Conservation (phyloP, 2,113 vertebrate genomes). For the Onychostruthus taczanowskii region DNA sequence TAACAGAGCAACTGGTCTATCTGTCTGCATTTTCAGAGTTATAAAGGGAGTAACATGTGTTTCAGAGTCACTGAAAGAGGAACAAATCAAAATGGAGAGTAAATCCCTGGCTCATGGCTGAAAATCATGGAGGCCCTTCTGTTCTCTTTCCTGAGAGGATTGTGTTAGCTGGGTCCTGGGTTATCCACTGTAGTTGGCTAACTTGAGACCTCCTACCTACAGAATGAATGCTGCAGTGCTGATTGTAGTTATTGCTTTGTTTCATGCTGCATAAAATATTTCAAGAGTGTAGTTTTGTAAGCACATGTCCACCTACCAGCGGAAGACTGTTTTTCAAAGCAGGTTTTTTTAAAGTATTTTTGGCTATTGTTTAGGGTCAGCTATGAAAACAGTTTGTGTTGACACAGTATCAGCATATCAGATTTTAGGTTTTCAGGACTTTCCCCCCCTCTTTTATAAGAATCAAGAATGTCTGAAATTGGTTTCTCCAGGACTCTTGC, state of each 20-base stretch:
- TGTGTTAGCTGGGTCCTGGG: neutral
- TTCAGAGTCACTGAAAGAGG: neutral
- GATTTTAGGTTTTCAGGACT: neutral
- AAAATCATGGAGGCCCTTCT: neutral
- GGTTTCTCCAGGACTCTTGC: neutral
- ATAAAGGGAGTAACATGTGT: neutral
- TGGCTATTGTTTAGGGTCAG: neutral
- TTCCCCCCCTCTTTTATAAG: rapidly evolving
- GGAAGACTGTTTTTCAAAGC: neutral
- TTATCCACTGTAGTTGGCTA: neutral
- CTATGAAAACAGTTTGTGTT: neutral
- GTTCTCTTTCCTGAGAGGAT: neutral
- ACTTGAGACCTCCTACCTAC: neutral
- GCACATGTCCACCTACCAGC: neutral
- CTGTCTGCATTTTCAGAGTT: neutral
- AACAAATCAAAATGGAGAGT: neutral
- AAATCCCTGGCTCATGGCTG: neutral
- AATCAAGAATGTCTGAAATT: neutral
- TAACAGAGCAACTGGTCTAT: neutral
- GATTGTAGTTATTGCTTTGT: neutral
- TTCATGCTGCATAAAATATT: neutral
- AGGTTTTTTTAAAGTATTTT: neutral
- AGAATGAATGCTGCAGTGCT: neutral
- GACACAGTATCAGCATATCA: neutral
- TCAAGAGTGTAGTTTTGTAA: neutral